phyloP scores from a whole-genome alignment of 1,140 invertebrate genomes.

The Zaprionus gabonicus region DNA sequence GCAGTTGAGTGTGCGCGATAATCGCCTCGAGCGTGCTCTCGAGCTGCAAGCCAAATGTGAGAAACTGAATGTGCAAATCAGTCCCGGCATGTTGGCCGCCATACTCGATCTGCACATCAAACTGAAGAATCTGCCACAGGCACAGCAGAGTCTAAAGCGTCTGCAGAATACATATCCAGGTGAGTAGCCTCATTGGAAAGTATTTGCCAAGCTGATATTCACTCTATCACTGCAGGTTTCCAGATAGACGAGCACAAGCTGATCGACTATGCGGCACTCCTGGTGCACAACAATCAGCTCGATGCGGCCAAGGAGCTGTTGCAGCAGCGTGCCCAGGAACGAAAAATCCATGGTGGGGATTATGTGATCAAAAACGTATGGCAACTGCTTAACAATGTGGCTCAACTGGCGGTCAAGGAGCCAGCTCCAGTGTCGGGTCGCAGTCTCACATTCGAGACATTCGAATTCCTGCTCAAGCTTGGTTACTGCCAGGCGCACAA shows the following conservation, averaged over 20 bases:
- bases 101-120: slow-evolving; percentile 84
- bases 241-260: slow-evolving; percentile 85
- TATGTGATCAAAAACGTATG: slow-evolving; percentile 82
- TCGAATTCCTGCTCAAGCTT: slow-evolving; percentile 76
- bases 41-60: slow-evolving; percentile 83
- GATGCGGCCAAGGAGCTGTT: slow-evolving; percentile 84
- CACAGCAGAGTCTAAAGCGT: slow-evolving; percentile 70
- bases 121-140: slow-evolving; percentile 76
- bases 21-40: slow-evolving; percentile 83
- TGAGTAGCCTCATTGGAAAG: slow-evolving; percentile 20
- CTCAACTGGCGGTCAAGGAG: slow-evolving; percentile 52
- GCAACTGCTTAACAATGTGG: slow-evolving; percentile 84
- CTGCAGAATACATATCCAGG: slow-evolving; percentile 71
- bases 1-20: slow-evolving; percentile 79
- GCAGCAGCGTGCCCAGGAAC: slow-evolving; percentile 49
- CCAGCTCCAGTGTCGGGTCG: slow-evolving; percentile 40
- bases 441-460: slow-evolving; percentile 62
- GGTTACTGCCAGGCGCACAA: slow-evolving; percentile 84
- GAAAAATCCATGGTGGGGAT: slow-evolving; percentile 54
- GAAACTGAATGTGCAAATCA: slow-evolving; percentile 73
- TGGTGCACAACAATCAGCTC: slow-evolving; percentile 83
- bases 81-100: slow-evolving; percentile 84
- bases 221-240: slow-evolving; percentile 66
- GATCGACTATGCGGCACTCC: slow-evolving; percentile 84
- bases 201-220: not conserved